phyloP scores from a whole-genome alignment of 2,888 invertebrate species.

The Sesia apiformis region DNA sequence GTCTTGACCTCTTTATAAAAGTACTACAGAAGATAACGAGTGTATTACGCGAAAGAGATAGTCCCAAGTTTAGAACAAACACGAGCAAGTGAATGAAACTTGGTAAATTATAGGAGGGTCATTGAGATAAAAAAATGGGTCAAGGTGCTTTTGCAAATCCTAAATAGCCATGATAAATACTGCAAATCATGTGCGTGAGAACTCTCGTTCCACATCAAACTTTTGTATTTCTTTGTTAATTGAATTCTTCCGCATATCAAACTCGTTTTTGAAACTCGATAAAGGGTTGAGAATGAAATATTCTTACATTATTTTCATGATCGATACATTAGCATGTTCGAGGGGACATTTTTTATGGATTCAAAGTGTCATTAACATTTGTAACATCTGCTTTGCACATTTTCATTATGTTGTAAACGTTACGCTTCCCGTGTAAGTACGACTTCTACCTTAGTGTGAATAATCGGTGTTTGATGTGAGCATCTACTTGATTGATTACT shows the following conservation, averaged over 20 bases:
- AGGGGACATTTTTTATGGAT: constrained; percentile 6
- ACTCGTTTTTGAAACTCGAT: not conserved
- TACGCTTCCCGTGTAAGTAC: not conserved
- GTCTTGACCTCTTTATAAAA: too few relatives aligned
- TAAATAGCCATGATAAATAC: too few relatives aligned
- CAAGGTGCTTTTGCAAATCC: too few relatives aligned
- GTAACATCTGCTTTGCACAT: constrained; percentile 26
- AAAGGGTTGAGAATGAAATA: not conserved
- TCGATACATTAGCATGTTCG: not conserved
- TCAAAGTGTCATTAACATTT: constrained; percentile 27
- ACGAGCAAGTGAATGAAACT: too few relatives aligned
- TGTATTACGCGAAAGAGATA: too few relatives aligned
- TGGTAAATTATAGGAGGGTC: too few relatives aligned
- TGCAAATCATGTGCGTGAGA: too few relatives aligned
- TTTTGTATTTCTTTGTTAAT: not conserved
- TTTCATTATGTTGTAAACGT: constrained; percentile 5
- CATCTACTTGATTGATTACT: not conserved
- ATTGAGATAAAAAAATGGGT: too few relatives aligned
- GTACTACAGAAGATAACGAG: too few relatives aligned
- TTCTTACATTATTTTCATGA: not conserved
- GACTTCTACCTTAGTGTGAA: not conserved
- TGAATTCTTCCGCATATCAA: not conserved
- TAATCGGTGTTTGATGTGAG: not conserved
- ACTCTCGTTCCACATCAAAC: too few relatives aligned
- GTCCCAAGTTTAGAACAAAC: too few relatives aligned